Conservation (phyloP, 2,113 vertebrate species). For the Perccottus glenii region DNA sequence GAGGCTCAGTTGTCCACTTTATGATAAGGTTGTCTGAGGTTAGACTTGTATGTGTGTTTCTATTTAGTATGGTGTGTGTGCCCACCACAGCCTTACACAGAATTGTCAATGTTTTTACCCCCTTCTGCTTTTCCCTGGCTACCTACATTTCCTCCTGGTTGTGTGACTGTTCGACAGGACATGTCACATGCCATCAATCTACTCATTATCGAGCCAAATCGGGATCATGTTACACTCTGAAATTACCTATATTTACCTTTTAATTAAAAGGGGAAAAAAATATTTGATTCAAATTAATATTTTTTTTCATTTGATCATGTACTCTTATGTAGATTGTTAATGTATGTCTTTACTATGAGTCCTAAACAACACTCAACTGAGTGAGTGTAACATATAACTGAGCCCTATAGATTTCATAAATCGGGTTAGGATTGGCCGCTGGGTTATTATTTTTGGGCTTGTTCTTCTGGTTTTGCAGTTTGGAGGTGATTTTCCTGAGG, state of each 20-base stretch:
- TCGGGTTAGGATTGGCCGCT: neutral
- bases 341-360: no score
- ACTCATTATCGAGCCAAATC: constrained; percentile 37
- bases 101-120: constrained; percentile 33
- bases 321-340: no score
- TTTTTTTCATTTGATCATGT: no score
- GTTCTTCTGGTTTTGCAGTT: neutral
- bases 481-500: neutral
- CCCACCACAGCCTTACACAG: constrained; percentile 12
- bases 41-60: constrained; percentile 12
- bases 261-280: constrained; percentile 33
- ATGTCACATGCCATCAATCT: constrained; percentile 47
- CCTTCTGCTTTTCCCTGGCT: constrained; percentile 16
- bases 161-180: constrained; percentile 55
- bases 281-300: neutral
- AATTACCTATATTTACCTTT: constrained; percentile 32
- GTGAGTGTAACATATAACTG: neutral
- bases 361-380: no score
- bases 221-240: constrained; percentile 42
- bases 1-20: constrained; percentile 23
- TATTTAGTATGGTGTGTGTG: constrained; percentile 13
- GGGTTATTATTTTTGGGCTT: neutral
- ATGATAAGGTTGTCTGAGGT: constrained; percentile 41
- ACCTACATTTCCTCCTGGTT: constrained; percentile 42
- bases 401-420: neutral